Evolutionary conservation across 2,888 invertebrate genomes (phyloP).

Genomic region (Dendrolimus houi): DNA sequence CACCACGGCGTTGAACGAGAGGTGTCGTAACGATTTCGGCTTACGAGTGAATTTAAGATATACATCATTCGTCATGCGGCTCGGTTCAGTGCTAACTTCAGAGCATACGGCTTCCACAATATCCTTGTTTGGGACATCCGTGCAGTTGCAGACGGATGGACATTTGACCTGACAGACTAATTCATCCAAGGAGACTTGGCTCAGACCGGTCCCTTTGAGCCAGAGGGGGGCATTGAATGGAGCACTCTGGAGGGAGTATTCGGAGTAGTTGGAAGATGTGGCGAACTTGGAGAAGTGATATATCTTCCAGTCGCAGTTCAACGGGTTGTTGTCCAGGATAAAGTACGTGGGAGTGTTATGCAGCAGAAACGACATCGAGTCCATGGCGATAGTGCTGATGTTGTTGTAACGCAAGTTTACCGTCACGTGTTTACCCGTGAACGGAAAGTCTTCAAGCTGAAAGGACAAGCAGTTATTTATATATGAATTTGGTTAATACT

Average conservation of each 20-base stretch:
- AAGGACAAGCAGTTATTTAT: background rate
- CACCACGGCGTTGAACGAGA: constrained; percentile 4
- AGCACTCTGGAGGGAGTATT: constrained; percentile 2
- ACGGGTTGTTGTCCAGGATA: constrained; percentile 14
- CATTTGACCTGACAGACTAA: constrained; percentile 9
- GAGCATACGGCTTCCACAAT: constrained; percentile 9
- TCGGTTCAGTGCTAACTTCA: constrained; percentile 3
- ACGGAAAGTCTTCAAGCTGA: constrained; percentile 13
- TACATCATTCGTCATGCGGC: background rate
- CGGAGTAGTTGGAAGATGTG: background rate
- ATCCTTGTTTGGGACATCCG: constrained; percentile 3
- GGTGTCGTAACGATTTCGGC: background rate
- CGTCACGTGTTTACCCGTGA: constrained; percentile 6
- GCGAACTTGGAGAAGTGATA: constrained; percentile 5
- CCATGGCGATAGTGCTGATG: constrained; percentile 7
- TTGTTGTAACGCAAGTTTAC: constrained; percentile 12
- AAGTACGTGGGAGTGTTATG: background rate
- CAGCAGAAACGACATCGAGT: background rate
- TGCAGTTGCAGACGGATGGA: constrained; percentile 9
- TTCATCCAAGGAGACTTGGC: background rate
- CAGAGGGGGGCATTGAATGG: constrained; percentile 6
- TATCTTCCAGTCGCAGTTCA: constrained; percentile 15
- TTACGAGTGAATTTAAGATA: background rate
- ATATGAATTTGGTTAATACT: too few relatives aligned
- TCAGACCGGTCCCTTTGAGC: constrained; percentile 1